Conservation (phyloP, 2,797 vertebrate genomes). For the Alexandromys oeconomus region DNA sequence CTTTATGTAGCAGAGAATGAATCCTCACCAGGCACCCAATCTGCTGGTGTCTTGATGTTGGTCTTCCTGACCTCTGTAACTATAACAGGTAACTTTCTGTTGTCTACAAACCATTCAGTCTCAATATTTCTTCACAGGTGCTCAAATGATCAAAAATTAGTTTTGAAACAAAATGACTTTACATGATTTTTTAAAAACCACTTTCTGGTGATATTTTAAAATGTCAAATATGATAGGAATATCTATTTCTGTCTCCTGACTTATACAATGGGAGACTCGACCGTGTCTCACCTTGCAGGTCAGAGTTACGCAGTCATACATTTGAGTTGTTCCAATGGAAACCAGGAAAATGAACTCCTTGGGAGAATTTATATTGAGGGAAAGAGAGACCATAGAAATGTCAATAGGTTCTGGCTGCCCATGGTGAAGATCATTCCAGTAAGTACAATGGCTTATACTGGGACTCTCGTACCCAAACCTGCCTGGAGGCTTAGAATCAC, state of each 20-base stretch:
- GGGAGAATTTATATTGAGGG: background rate
- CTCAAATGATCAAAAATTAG: background rate
- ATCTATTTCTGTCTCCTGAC: background rate
- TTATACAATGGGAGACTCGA: background rate
- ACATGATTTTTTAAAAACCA: background rate
- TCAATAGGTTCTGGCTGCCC: background rate
- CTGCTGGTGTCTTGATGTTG: background rate
- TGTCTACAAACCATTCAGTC: background rate
- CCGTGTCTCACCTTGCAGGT: background rate
- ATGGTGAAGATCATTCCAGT: background rate
- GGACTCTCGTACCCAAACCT: background rate
- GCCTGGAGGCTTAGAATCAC: background rate
- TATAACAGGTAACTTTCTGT: background rate
- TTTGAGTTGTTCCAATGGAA: background rate
- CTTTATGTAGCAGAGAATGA: background rate
- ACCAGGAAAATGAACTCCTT: background rate
- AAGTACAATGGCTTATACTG: background rate
- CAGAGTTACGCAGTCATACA: background rate
- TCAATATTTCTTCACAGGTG: background rate
- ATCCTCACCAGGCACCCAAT: background rate
- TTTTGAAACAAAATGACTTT: slow-evolving; percentile 36
- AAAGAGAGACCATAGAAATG: background rate
- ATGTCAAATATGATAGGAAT: background rate
- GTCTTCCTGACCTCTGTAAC: background rate
- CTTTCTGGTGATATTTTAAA: background rate